A percentile compares a stretch with the other conserved stretches of the same genome.
Evolutionary conservation across 2,888 invertebrate genomes (phyloP).

Genomic region (Drosophila melanosoma): DNA sequence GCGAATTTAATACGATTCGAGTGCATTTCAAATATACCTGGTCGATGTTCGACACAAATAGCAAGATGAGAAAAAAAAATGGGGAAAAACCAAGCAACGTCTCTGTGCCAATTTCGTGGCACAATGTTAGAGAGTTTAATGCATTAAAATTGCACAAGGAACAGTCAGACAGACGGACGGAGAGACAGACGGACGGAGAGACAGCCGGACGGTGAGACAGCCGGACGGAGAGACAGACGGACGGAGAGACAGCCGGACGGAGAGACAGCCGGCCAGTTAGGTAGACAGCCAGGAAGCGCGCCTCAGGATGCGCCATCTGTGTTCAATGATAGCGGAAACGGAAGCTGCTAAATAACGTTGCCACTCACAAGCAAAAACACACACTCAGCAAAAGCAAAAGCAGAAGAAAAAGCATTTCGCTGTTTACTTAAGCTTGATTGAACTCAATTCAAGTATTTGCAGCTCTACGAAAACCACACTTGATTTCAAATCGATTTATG

Average conservation of each 20-base stretch:
- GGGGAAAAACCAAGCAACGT: conserved; percentile 19
- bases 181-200: background rate
- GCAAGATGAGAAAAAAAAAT: conserved; percentile 43
- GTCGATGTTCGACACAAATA: conserved; percentile 29
- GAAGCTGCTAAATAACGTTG: conserved; percentile 79
- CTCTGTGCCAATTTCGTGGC: conserved; percentile 71
- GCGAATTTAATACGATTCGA: conserved; percentile 58
- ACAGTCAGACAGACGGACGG: conserved; percentile 5
- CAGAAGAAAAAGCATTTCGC: background rate
- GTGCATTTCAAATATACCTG: conserved; percentile 62
- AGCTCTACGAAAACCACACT: background rate
- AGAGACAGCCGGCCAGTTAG: background rate
- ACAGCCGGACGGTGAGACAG: conserved; percentile 6
- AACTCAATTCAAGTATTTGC: background rate
- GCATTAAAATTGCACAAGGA: conserved; percentile 75
- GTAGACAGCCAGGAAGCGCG: conserved; percentile 31
- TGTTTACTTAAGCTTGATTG: background rate
- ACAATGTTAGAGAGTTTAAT: conserved; percentile 76
- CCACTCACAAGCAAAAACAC: conserved; percentile 44
- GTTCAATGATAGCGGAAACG: conserved; percentile 72
- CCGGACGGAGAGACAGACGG: background rate
- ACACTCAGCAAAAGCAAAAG: conserved; percentile 18
- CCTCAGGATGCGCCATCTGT: conserved; percentile 71
- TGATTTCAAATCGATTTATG: background rate
- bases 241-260: background rate